These are phyloP conservation scores for Plecturocebus donacophilus DNA, from an alignment of 2,113 vertebrate genomes.

Conservation along the genomic window DNA sequence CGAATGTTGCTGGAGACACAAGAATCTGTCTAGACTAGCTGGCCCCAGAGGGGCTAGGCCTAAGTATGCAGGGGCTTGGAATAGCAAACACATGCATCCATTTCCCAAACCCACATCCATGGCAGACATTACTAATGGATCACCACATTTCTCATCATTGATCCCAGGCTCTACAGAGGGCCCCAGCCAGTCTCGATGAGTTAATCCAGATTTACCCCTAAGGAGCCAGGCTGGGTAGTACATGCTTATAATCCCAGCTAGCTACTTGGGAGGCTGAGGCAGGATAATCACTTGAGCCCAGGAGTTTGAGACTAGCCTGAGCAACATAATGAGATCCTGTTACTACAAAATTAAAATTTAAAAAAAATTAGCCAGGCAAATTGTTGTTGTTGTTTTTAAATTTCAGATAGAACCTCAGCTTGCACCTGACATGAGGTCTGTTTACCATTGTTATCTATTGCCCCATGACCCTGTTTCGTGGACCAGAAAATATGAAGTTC, in stretches of 20 bases:
- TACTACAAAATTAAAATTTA: no score
- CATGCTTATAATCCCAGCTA: not conserved
- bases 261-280: not conserved
- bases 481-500: not conserved
- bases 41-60: not conserved
- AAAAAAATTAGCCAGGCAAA: no score
- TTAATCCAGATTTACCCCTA: not conserved
- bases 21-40: not conserved
- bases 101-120: not conserved
- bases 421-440: not conserved
- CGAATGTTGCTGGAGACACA: not conserved
- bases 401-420: not conserved
- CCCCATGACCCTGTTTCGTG: not conserved
- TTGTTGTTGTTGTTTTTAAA: no score
- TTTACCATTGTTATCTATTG: not conserved
- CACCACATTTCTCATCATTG: not conserved
- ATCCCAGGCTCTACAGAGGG: not conserved
- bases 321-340: not conserved
- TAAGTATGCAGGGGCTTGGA: not conserved
- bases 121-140: conserved; percentile 15
- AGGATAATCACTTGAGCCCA: not conserved
- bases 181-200: not conserved
- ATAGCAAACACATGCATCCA: no score
- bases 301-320: not conserved
- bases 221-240: not conserved